Conservation (phyloP, 2,113 vertebrate species). For the Sphaerodactylus townsendi region DNA sequence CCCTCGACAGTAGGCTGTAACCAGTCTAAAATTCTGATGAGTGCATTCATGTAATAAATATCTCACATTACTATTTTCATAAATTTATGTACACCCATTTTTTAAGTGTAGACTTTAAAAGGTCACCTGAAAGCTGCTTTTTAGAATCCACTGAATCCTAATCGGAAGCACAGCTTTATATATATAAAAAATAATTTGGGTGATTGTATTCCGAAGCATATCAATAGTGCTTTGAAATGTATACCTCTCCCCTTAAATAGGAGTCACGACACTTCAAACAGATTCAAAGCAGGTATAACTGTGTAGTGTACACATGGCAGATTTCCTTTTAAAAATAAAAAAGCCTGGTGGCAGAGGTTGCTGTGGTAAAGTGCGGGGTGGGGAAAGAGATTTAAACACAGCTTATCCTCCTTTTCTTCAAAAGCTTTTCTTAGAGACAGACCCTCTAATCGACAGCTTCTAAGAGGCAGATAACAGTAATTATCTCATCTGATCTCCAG, state of each 20-base stretch:
- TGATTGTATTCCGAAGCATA: not conserved
- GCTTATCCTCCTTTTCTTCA: constrained; percentile 47
- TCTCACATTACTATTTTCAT: not conserved
- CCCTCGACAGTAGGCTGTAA: not conserved
- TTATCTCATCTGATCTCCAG: constrained; percentile 37
- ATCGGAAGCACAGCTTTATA: not conserved
- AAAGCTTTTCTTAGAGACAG: constrained; percentile 34
- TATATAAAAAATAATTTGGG: not conserved
- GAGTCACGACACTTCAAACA: not conserved
- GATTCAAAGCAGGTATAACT: not conserved
- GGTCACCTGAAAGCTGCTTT: not conserved
- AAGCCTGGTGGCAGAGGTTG: not conserved
- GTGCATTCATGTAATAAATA: too few species aligned
- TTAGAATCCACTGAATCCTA: not conserved
- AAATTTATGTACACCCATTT: too few species aligned
- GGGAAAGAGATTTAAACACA: constrained; percentile 48
- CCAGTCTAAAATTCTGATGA: not conserved
- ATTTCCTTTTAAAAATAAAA: not conserved
- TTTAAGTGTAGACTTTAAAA: not conserved
- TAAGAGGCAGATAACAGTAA: constrained; percentile 49
- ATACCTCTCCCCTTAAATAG: not conserved
- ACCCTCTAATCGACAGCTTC: constrained; percentile 43
- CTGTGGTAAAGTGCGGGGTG: not conserved
- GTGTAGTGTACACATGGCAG: not conserved
- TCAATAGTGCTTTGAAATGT: not conserved